Evolutionary conservation across 2,888 invertebrate species (phyloP), one percentile per base, ranked within the genome.

Genomic region (Caenorhabditis macrosperma): DNA sequence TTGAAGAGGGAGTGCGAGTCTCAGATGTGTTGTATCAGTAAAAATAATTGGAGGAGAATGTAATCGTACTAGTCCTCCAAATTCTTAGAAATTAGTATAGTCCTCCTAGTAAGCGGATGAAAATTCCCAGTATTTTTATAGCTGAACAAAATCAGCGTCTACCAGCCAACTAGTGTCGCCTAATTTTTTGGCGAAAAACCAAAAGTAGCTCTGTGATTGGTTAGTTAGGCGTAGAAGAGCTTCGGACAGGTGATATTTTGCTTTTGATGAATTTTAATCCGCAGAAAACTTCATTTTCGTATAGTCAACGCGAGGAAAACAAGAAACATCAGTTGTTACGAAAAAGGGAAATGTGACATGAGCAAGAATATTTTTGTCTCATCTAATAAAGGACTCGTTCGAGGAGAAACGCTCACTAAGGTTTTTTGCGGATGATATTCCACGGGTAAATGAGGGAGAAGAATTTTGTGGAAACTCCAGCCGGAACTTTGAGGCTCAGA

Each of bases 231-330:
- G n/a, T 12, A 46, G 22, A 50, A 52, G 64, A 46, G 64, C 64
- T 64, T 66, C 55, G 48, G 38, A 60, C 68, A 69, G 68, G 68
- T 69, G 68, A 2, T 60, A 60, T 60, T 60, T 50, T 26, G 50
- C 35, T 41, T 50, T 41, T 41, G 9, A 68, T 20, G 7, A 30
- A 59, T 24, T 28, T 52, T 28, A 48, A 38, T 68, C 67, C 12
- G 44, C 5, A 20, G 28, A 46, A 38, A 26, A 59, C 17, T 59
- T 68, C 26, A 57, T 68, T 68, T 69, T 60, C 68, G 68, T 69
- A 69, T 69, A 69, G 60, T 69, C 50, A 50, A 54, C 15, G 20
- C 2, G n/a, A 50, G 33, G n/a, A 67, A 55, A 46, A 55, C 33
- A 20, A 55, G 30, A 55, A 54, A 67, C 66, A 52, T 17, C 20